Base-by-base conservation (phyloP, 2,113 vertebrate genomes). In the pig (Sus scrofa) region DNA sequence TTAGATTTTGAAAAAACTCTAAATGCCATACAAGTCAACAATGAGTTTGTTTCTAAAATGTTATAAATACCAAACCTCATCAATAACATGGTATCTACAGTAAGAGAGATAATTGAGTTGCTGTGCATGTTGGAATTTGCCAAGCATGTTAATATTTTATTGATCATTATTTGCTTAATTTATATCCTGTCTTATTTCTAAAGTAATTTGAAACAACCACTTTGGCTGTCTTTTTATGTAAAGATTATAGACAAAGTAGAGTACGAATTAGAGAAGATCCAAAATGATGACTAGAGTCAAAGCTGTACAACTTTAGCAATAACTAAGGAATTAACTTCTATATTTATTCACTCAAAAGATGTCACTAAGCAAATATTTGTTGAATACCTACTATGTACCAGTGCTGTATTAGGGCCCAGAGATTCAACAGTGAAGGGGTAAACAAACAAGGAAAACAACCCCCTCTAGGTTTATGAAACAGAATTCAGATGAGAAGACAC, bases 141-240 rank as follows among this genome's bases (percentile, higher is more conserved):
- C 62, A 90, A 79, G 44, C 86, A 22, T 7, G 81, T 58, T n/a
- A 24, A 30, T 15, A 83, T 54, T 90, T 71, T 50, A 81, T 5
- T 90, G 18, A 82, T 32, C 4, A 68, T 77, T 94, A 27, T 86
- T 83, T 95, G 22, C 37, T 84, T 62, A 93, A 71, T 60, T 71
- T 86, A 58, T 56, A 34, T 82, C 4, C 3, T 73, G 32, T 1
- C 10, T 71, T 30, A 56, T 89, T 75, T 78, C n/a, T 24, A 85
- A 79, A 86, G 39, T 70, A 18, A 81, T 75, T 75, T 75, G 15
- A 56, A 11, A 81, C 4, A 65, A 50, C 7, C 27, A 63, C 5
- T 19, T 82, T 74, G 16, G 15, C 9, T 62, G 14, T 54, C 37
- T 67, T 85, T 19, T 86, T 50, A 70, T 39, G 63, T 62, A 91